phyloP scores from a whole-genome alignment of 92 coral and sea anemone species.

The Heliopora coerulea region DNA sequence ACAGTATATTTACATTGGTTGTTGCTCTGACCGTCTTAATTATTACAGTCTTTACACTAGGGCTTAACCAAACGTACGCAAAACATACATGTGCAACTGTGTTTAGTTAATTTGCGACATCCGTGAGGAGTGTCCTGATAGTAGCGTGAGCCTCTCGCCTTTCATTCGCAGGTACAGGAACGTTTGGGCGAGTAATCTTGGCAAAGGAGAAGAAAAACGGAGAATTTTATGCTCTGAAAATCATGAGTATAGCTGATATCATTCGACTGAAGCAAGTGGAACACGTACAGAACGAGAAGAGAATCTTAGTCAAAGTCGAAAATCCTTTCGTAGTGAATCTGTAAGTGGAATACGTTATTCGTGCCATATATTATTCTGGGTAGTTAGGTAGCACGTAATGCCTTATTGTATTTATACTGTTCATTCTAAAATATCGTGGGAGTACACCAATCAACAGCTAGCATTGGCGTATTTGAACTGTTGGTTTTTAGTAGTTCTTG shows the following conservation, averaged over 20 bases:
- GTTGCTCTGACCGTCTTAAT: slow-evolving; percentile 20
- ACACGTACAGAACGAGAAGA: slow-evolving; percentile 97
- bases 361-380: not conserved
- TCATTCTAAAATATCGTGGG: not conserved
- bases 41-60: slow-evolving; percentile 28
- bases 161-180: slow-evolving; percentile 82
- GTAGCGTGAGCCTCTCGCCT: slow-evolving; percentile 6
- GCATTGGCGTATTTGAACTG: no score
- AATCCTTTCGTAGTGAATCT: slow-evolving; percentile 96
- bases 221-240: slow-evolving; percentile 89
- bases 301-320: slow-evolving; percentile 80
- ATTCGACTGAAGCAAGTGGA: slow-evolving; percentile 98
- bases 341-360: slow-evolving; percentile 61
- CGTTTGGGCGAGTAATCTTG: slow-evolving; percentile 92
- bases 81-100: not conserved
- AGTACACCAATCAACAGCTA: no score
- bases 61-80: slow-evolving; percentile 20
- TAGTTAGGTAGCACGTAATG: no score
- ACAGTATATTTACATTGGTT: slow-evolving; percentile 48
- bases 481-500: no score
- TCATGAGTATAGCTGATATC: slow-evolving; percentile 95
- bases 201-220: slow-evolving; percentile 71
- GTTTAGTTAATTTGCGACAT: slow-evolving; percentile 34
- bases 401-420: not conserved
- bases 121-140: slow-evolving; percentile 2